phyloP scores from a whole-genome alignment of 1,140 invertebrate genomes.

The Bombus picipes region DNA sequence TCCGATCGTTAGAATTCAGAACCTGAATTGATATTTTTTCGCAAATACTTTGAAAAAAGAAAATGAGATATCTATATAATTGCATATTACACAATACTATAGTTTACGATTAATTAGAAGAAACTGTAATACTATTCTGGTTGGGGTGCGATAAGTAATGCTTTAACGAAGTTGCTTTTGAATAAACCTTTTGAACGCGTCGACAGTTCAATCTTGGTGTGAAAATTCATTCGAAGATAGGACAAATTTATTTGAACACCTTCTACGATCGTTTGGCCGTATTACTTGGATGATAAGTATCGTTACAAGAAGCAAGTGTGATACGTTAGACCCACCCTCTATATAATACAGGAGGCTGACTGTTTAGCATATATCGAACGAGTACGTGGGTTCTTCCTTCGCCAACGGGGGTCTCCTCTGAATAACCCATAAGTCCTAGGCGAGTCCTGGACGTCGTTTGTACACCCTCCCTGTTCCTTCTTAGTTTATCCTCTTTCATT shows the following conservation, averaged over 20 bases:
- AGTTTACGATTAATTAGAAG: too few relatives aligned
- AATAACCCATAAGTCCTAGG: slow-evolving; percentile 75
- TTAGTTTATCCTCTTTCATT: slow-evolving; percentile 34
- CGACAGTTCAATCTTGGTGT: background rate
- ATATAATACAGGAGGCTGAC: slow-evolving; percentile 59
- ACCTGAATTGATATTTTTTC: background rate
- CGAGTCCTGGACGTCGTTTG: slow-evolving; percentile 64
- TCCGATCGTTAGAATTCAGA: background rate
- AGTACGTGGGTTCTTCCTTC: slow-evolving; percentile 31
- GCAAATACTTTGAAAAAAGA: background rate
- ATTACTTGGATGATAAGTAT: background rate
- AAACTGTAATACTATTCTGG: background rate
- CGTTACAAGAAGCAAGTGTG: background rate
- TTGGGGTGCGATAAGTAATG: background rate
- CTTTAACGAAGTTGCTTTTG: background rate
- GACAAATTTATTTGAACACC: too few relatives aligned
- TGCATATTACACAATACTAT: too few relatives aligned
- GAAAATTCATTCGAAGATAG: background rate
- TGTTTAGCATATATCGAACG: slow-evolving; percentile 75
- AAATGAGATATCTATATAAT: background rate
- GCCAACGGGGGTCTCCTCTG: slow-evolving; percentile 63
- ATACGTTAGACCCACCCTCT: slow-evolving; percentile 20
- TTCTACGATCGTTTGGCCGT: background rate
- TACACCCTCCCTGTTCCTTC: slow-evolving; percentile 39
- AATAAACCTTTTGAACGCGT: background rate